Percentiles rank a stretch among this genome's conserved stretches.
Evolutionary conservation across 2,888 invertebrate genomes (phyloP).

Genomic region (Zonitis immaculata): DNA sequence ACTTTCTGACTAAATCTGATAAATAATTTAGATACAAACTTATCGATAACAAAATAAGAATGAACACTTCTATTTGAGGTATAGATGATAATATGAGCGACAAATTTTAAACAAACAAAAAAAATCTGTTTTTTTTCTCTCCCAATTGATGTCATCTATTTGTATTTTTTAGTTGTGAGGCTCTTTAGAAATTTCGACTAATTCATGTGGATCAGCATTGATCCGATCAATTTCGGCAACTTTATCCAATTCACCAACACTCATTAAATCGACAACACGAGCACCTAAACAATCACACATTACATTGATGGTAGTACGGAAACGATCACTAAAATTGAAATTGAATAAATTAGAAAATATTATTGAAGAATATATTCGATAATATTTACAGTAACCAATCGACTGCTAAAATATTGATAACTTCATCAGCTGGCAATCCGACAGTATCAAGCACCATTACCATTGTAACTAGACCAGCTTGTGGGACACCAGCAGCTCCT

Average conservation of each 20-base stretch:
- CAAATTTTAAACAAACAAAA: not conserved
- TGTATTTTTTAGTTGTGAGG: slow-evolving; percentile 9
- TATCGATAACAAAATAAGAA: not conserved
- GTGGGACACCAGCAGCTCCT: slow-evolving; percentile 95
- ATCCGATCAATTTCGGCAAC: slow-evolving; percentile 48
- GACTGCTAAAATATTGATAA: slow-evolving; percentile 84
- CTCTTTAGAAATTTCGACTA: slow-evolving; percentile 54
- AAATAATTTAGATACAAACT: too few relatives aligned
- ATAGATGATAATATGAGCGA: not conserved
- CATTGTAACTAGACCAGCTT: slow-evolving; percentile 93
- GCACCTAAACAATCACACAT: slow-evolving; percentile 94
- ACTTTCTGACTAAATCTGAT: too few relatives aligned
- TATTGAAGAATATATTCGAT: too few relatives aligned
- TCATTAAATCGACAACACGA: slow-evolving; percentile 81
- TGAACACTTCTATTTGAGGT: not conserved
- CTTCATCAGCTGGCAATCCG: slow-evolving; percentile 84
- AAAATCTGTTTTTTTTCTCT: too few relatives aligned
- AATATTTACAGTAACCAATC: slow-evolving; percentile 93
- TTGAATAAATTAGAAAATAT: too few relatives aligned
- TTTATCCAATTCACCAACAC: slow-evolving; percentile 63
- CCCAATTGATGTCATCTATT: too few relatives aligned
- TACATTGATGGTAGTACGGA: slow-evolving; percentile 88
- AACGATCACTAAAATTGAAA: slow-evolving; percentile 65
- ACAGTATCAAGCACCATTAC: slow-evolving; percentile 92
- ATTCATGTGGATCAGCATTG: slow-evolving; percentile 58